Conservation (phyloP, 53 echinoderm and acorn worm species). For the Holothuria leucospilota region DNA sequence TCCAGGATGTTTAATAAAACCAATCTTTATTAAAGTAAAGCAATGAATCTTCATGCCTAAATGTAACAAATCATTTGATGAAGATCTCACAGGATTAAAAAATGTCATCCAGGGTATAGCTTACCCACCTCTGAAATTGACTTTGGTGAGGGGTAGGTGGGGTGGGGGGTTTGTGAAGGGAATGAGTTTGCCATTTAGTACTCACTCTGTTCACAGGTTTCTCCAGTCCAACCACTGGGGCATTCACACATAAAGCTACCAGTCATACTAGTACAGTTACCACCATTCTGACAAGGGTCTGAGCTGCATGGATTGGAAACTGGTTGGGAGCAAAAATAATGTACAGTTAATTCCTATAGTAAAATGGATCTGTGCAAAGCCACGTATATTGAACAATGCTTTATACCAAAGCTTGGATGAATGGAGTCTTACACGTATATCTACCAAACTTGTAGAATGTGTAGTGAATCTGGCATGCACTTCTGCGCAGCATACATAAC, state of each 20-base stretch:
- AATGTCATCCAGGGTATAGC: no score
- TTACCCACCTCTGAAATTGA: no score
- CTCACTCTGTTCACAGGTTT: constrained; percentile 64
- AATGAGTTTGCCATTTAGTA: not conserved
- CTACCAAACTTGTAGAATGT: no score
- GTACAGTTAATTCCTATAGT: not conserved
- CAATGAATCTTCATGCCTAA: no score
- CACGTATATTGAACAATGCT: no score
- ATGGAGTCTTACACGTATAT: no score
- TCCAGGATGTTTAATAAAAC: no score
- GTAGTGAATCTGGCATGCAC: no score
- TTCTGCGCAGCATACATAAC: no score
- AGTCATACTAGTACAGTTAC: constrained; percentile 52
- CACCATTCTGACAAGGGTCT: constrained; percentile 79
- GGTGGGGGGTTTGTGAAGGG: not conserved
- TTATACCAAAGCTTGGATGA: not conserved
- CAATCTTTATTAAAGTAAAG: no score
- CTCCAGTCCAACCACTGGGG: constrained; percentile 56
- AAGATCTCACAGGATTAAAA: no score
- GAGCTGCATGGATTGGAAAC: constrained; percentile 58
- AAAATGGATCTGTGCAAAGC: not conserved
- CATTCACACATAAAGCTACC: constrained; percentile 54
- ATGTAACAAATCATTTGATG: no score
- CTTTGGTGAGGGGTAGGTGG: not conserved
- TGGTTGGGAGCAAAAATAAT: not conserved